Conservation (phyloP, 2,888 invertebrate species). For the Phyto melanocephala region DNA sequence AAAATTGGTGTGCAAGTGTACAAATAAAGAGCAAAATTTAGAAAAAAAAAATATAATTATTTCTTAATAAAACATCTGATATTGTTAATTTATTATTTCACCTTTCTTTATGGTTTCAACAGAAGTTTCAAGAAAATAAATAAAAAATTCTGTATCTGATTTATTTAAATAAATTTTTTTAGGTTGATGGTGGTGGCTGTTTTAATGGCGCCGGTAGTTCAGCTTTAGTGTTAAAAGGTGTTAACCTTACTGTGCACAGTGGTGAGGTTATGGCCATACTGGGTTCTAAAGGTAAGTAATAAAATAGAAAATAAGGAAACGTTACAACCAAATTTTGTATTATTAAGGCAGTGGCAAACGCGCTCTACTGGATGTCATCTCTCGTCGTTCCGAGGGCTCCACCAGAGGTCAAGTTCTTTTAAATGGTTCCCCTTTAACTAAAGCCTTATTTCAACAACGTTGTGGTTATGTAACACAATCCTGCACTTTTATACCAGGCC, state of each 20-base stretch:
- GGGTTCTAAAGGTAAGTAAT: constrained; percentile 89
- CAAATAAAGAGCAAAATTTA: no score
- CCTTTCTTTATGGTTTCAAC: no score
- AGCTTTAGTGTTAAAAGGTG: constrained; percentile 94
- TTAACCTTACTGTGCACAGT: constrained; percentile 92
- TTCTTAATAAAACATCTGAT: no score
- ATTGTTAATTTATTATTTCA: no score
- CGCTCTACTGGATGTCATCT: constrained; percentile 94
- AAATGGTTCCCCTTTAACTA: constrained; percentile 91
- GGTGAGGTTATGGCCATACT: constrained; percentile 96
- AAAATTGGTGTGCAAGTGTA: no score
- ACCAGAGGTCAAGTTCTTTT: constrained; percentile 93
- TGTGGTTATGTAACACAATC: constrained; percentile 94
- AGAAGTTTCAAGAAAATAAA: no score
- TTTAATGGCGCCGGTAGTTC: constrained; percentile 88
- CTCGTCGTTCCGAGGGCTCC: constrained; percentile 87
- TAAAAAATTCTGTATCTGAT: no score
- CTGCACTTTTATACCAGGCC: constrained; percentile 89
- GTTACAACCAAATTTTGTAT: not conserved
- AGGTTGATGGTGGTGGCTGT: constrained; percentile 91
- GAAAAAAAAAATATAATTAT: no score
- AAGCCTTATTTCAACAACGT: constrained; percentile 89
- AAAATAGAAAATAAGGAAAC: not conserved
- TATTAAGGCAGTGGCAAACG: constrained; percentile 94
- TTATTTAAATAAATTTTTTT: not conserved